Evolutionary conservation across 2,888 invertebrate genomes (phyloP).

Genomic region (Charanyca ferruginea): DNA sequence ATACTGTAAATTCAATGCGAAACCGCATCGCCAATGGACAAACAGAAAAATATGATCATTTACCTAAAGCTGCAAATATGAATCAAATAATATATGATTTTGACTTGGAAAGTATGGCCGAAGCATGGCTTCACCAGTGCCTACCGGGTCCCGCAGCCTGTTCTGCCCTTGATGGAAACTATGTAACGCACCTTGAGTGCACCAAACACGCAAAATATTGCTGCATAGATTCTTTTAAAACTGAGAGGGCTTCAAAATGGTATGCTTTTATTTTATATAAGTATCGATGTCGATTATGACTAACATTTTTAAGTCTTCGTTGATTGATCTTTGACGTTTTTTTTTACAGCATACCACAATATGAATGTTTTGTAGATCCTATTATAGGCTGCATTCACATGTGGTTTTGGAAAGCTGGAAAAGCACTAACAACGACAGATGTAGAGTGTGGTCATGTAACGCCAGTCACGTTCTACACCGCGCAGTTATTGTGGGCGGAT

Average conservation of each 20-base stretch:
- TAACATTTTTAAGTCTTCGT: background rate
- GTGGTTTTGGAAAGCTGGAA: constrained; percentile 82
- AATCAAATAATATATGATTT: constrained; percentile 83
- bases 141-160: constrained; percentile 85
- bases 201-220: constrained; percentile 81
- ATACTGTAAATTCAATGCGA: constrained; percentile 85
- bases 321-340: constrained; percentile 10
- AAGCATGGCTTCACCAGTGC: constrained; percentile 84
- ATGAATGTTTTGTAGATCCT: constrained; percentile 81
- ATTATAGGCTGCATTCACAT: constrained; percentile 83
- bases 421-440: constrained; percentile 73
- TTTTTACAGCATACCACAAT: constrained; percentile 76
- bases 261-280: constrained; percentile 52
- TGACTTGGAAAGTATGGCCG: constrained; percentile 83
- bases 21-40: constrained; percentile 82
- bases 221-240: constrained; percentile 70
- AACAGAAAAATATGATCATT: constrained; percentile 74
- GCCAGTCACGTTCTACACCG: constrained; percentile 76
- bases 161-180: constrained; percentile 78
- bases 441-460: constrained; percentile 81
- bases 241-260: constrained; percentile 71
- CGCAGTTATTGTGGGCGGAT: constrained; percentile 83
- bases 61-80: constrained; percentile 85
- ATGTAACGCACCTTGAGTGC: constrained; percentile 84
- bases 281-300: background rate